Base-by-base conservation (phyloP, 1,140 invertebrate genomes). In the Adelges cooleyi region DNA sequence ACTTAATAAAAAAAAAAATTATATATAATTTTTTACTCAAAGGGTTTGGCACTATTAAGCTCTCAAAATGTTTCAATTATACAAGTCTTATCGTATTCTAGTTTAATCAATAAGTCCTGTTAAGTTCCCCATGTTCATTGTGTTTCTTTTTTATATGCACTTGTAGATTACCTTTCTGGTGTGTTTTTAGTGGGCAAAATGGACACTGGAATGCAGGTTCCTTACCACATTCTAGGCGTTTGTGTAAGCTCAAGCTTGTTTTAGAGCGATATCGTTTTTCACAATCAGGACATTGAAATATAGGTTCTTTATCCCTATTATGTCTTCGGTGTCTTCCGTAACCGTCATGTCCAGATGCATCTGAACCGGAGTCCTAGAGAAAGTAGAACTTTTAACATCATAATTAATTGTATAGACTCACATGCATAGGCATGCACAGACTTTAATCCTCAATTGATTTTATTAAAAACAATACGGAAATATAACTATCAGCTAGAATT, bases 201-300 rank as follows among this genome's bases (percentile, higher is more conserved):
- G 75, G 75, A 69, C 80, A 81, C 33, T 73, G 71, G 70, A 80
- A 81, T 5, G 75, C 72, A 22, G 80, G 80, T 51, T 77, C 77
- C 65, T 80, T 79, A 40, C 79, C 79, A 68, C 81, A 82, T 65
- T 81, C 80, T 51, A 80, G 76, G 13, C 76, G 75, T 17, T 78
- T 72, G 67, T 82, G 81, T 66, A 77, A 75, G 65, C 74, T 74
- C 42, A 82, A 71, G 10, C 78, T 77, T 36, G 75, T 75, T 44
- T 75, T 77, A 67, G 76, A 75, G 0, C 74, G 73, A 69, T 81
- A 82, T 23, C 71, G 71, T 67, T 75, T 76, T 23, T 75, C 74
- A 38, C 77, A 79, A 29, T 74, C 70, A 8, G 51, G 66, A 65
- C 78, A 79, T 22, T 54, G 48, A 59, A 72, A 70, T 20, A 68